These are phyloP conservation scores for Tipula confusa DNA, from an alignment of 2,888 invertebrate genomes.

Conservation along the genomic window DNA sequence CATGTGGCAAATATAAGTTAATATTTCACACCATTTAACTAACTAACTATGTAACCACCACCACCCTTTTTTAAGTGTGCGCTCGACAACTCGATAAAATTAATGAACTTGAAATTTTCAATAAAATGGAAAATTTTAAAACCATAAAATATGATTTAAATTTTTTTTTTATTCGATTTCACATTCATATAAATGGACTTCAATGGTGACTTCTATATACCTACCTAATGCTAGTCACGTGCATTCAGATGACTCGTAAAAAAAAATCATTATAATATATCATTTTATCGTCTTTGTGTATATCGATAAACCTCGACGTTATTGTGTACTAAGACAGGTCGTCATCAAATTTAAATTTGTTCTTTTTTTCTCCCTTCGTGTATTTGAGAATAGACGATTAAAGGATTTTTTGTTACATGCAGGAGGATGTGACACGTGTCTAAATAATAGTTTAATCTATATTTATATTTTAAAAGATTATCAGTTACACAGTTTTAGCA, in stretches of 20 bases:
- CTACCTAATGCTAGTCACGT: background rate
- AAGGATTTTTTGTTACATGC: slow-evolving; percentile 3
- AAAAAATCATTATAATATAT: background rate
- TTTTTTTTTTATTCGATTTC: background rate
- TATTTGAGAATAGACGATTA: background rate
- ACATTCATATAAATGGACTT: background rate
- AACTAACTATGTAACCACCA: background rate
- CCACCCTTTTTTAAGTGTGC: background rate
- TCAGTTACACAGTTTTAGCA: background rate
- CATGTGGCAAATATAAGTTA: background rate
- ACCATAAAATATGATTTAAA: background rate
- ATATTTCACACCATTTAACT: background rate
- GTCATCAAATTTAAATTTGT: slow-evolving; percentile 20
- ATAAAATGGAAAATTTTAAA: slow-evolving; percentile 8
- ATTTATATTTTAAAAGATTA: slow-evolving; percentile 25
- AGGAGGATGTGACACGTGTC: background rate
- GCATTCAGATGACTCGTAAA: background rate
- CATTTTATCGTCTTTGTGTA: background rate
- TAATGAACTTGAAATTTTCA: slow-evolving; percentile 25
- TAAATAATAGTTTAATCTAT: slow-evolving; percentile 21
- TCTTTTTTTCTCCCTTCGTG: background rate
- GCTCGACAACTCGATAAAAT: background rate
- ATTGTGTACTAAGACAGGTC: slow-evolving; percentile 3
- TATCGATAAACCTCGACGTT: background rate
- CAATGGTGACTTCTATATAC: background rate